These are phyloP conservation scores for Acropora tenuis DNA, from an alignment of 64 coral and sea anemone genomes.

Conservation along the genomic window DNA sequence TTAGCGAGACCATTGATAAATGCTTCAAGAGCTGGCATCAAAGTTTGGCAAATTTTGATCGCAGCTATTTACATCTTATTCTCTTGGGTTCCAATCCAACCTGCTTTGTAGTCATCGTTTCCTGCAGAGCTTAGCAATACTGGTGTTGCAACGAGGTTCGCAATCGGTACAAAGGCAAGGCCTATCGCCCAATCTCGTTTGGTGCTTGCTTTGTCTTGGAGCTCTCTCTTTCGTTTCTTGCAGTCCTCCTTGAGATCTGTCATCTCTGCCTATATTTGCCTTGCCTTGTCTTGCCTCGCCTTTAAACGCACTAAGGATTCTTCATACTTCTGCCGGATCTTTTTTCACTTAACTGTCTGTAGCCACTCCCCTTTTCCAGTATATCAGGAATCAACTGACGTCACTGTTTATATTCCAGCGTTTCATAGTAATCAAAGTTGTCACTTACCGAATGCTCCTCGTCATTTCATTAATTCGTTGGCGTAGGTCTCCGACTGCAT, in stretches of 20 bases:
- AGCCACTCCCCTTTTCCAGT: neutral
- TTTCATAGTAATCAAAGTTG: constrained; percentile 28
- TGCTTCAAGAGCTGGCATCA: too few species aligned
- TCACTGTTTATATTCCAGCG: constrained; percentile 24
- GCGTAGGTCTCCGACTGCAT: too few species aligned
- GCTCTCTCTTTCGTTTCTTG: constrained; percentile 21
- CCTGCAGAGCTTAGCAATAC: neutral
- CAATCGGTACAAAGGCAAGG: constrained; percentile 50
- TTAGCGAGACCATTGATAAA: too few species aligned
- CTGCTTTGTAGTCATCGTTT: neutral
- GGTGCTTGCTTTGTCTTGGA: neutral
- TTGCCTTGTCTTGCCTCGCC: constrained; percentile 33
- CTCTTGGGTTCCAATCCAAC: too few species aligned
- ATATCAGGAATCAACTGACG: neutral
- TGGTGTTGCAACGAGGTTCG: constrained; percentile 30
- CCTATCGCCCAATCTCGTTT: constrained; percentile 54
- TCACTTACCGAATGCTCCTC: neutral
- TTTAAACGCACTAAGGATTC: constrained; percentile 29
- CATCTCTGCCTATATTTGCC: constrained; percentile 5
- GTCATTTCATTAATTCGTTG: too few species aligned
- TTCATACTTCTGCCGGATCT: constrained; percentile 26
- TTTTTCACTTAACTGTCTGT: constrained; percentile 12
- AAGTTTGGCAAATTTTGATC: too few species aligned
- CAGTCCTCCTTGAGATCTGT: neutral
- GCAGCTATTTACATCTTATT: too few species aligned